Evolutionary conservation across 2,113 vertebrate genomes (phyloP).

Genomic region (Silurus asotus): DNA sequence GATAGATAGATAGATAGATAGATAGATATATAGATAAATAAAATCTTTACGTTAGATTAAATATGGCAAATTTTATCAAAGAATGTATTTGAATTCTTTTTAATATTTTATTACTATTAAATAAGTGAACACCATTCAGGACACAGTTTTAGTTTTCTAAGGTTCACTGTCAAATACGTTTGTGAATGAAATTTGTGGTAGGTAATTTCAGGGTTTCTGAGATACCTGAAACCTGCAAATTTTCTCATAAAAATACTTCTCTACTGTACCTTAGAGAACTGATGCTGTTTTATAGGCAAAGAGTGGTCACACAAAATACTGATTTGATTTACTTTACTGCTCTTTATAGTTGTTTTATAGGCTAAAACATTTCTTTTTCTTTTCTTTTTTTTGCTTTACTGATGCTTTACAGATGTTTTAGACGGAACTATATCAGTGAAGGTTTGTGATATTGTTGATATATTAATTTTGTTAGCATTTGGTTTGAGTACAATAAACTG

Average conservation of each 20-base stretch:
- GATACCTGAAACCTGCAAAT: not conserved
- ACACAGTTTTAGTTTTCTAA: not conserved
- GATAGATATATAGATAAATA: too few relatives aligned
- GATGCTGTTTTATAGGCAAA: slow-evolving; percentile 18
- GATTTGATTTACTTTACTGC: slow-evolving; percentile 9
- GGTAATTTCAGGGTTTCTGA: slow-evolving; percentile 5
- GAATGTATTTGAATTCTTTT: not conserved
- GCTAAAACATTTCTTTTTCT: not conserved
- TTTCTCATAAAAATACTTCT: not conserved
- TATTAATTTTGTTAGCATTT: not conserved
- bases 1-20: too few relatives aligned
- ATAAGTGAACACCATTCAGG: not conserved
- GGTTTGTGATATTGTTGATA: not conserved
- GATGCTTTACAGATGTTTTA: not conserved
- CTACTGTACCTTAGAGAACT: slow-evolving; percentile 15
- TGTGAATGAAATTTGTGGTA: slow-evolving; percentile 4
- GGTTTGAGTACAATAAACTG: not conserved
- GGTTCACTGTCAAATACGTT: not conserved
- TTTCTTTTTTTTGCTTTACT: not conserved
- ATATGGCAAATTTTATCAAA: not conserved
- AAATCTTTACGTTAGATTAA: not conserved
- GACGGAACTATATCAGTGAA: not conserved
- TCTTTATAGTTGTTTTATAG: slow-evolving; percentile 3
- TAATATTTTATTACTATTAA: not conserved
- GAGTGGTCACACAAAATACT: not conserved